A percentile compares a stretch with the other conserved stretches of the same genome.
Conservation (phyloP, 2,113 vertebrate species). For the Cyanistes caeruleus region DNA sequence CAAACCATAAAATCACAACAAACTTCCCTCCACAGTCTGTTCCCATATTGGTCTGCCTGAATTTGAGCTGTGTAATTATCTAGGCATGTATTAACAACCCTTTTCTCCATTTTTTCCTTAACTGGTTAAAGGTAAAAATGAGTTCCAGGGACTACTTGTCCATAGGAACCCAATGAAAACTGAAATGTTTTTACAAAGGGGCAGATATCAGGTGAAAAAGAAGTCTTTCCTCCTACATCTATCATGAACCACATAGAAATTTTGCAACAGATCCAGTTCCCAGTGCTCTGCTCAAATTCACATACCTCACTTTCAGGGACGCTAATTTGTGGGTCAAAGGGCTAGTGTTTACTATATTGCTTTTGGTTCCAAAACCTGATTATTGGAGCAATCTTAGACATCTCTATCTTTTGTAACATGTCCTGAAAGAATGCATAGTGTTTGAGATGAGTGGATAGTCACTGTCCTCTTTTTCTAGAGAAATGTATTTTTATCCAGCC, state of each 20-base stretch:
- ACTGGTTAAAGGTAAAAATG: background rate
- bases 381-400: accelerated
- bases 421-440: accelerated
- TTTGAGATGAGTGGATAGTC: background rate
- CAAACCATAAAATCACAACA: background rate
- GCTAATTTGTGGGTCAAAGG: background rate
- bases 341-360: background rate
- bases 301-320: background rate
- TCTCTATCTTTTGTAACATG: background rate
- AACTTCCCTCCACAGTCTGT: background rate
- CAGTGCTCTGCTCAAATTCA: background rate
- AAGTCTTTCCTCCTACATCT: background rate
- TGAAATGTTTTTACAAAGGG: background rate
- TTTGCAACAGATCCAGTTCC: background rate
- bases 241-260: background rate
- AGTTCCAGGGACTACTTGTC: background rate
- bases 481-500: background rate
- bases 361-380: background rate
- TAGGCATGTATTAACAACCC: background rate
- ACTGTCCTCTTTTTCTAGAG: background rate
- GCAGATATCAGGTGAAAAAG: background rate
- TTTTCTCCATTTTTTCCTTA: background rate
- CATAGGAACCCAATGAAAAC: background rate
- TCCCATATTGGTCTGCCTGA: background rate
- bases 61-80: too few species aligned